phyloP scores from a whole-genome alignment of 2,113 vertebrate species.

The Barbus barbus region DNA sequence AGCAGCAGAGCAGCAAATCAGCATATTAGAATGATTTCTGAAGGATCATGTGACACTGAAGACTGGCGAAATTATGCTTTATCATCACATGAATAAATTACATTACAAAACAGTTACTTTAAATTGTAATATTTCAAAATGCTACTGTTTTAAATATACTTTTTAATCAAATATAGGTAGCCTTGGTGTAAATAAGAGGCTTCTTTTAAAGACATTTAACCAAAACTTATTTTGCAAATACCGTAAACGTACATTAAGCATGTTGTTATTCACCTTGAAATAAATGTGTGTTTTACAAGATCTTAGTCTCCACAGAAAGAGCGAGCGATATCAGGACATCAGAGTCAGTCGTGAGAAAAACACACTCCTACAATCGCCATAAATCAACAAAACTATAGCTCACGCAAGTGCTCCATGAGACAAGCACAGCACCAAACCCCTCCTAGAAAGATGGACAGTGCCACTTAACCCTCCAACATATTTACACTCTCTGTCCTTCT shows the following conservation, averaged over 20 bases:
- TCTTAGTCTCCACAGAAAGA: slow-evolving; percentile 15
- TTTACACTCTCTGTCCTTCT: slow-evolving; percentile 42
- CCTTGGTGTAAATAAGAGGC: background rate
- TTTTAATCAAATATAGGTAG: background rate
- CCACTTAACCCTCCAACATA: slow-evolving; percentile 41
- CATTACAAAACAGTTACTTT: background rate
- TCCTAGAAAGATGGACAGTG: slow-evolving; percentile 43
- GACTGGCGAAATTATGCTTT: background rate
- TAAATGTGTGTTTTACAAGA: slow-evolving; percentile 18
- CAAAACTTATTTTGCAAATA: background rate
- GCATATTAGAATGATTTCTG: background rate
- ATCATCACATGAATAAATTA: background rate
- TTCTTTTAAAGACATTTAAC: too few relatives aligned
- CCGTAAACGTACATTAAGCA: background rate
- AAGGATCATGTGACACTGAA: background rate
- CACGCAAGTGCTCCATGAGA: slow-evolving; percentile 29
- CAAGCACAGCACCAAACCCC: slow-evolving; percentile 25
- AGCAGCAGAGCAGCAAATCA: too few relatives aligned
- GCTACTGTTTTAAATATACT: background rate
- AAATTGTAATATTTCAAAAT: background rate
- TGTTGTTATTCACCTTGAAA: background rate
- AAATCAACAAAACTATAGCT: slow-evolving; percentile 42
- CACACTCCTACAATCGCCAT: slow-evolving; percentile 38
- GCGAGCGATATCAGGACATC: slow-evolving; percentile 5
- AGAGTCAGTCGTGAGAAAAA: slow-evolving; percentile 22